phyloP scores from a whole-genome alignment of 2,113 vertebrate species.

The Calonectris borealis region DNA sequence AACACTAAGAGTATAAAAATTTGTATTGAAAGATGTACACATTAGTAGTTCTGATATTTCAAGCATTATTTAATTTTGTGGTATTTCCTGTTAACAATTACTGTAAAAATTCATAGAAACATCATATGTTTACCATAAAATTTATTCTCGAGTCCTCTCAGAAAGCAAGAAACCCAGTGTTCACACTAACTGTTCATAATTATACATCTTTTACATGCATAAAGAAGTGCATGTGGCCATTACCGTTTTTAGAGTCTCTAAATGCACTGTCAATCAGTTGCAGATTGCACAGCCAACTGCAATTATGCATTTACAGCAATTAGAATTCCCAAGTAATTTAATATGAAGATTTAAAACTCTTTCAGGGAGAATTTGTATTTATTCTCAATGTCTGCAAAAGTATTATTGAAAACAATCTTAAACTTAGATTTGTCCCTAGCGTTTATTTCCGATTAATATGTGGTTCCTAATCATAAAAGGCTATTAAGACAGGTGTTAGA shows the following conservation, averaged over 20 bases:
- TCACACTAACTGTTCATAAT: background rate
- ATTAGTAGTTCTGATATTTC: background rate
- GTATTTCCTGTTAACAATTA: background rate
- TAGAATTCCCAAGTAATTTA: background rate
- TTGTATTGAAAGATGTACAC: background rate
- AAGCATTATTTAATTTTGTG: background rate
- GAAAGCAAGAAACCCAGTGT: background rate
- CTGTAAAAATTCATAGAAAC: background rate
- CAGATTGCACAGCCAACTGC: background rate
- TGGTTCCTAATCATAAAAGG: background rate
- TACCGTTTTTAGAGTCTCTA: background rate
- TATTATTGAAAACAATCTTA: background rate
- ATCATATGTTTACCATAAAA: background rate
- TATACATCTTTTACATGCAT: background rate
- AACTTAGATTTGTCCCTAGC: background rate
- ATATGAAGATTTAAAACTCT: background rate
- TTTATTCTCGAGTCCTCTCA: background rate
- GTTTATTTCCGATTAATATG: background rate
- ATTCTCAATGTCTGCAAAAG: background rate
- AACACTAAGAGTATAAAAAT: background rate
- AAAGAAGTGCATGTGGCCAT: background rate
- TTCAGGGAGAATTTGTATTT: background rate
- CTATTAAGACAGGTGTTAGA: background rate
- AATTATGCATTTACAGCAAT: background rate
- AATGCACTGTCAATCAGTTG: background rate